Percentiles rank a stretch among this genome's conserved stretches.
Conservation (phyloP, 2,113 vertebrate genomes). For the Oriolus oriolus region DNA sequence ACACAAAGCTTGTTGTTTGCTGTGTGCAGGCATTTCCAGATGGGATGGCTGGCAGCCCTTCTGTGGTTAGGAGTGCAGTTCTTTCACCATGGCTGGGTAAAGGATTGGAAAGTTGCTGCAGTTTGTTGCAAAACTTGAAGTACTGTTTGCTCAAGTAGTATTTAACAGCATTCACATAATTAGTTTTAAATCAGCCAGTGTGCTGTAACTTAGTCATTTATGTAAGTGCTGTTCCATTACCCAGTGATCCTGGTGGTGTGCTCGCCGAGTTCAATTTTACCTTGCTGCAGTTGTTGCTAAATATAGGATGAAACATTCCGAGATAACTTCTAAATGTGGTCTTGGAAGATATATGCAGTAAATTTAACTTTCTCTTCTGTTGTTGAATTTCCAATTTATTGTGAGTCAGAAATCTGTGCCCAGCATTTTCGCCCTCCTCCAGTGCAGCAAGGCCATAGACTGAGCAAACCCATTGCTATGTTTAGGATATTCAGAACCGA, state of each 20-base stretch:
- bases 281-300: neutral
- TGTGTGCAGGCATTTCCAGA: neutral
- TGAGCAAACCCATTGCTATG: neutral
- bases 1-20: neutral
- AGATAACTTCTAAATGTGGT: neutral
- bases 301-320: neutral
- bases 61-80: neutral
- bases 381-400: neutral
- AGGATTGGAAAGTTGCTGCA: neutral
- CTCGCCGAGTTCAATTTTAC: constrained; percentile 10
- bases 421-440: neutral
- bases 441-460: rapidly evolving
- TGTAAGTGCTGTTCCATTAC: constrained; percentile 25
- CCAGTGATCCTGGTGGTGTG: neutral
- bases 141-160: neutral
- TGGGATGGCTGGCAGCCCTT: neutral
- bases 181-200: constrained; percentile 1
- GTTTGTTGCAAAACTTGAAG: neutral
- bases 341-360: neutral
- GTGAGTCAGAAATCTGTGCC: neutral
- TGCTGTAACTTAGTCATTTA: neutral
- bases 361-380: neutral
- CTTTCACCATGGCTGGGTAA: neutral
- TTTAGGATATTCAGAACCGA: neutral
- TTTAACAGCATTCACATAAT: constrained; percentile 4